Base-by-base conservation (phyloP, 2,113 vertebrate genomes). In the Vombatus ursinus region DNA sequence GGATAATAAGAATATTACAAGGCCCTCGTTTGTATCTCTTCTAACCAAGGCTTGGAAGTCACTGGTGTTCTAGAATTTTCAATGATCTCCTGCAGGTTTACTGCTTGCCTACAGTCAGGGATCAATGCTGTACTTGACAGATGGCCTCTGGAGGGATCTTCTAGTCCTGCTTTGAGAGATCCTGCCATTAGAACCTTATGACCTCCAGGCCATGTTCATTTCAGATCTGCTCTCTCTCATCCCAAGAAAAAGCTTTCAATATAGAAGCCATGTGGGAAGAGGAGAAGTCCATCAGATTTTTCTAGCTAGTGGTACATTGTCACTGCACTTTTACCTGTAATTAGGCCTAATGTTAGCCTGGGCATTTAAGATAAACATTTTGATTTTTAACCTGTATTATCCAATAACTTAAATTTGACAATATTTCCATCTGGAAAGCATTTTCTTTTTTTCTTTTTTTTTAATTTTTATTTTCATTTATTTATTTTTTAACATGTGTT, bases 1-100 rank as follows among this genome's bases (percentile, higher is more conserved):
- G 68, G 37, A 84, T 84, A 6, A 22, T 19, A 22, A 84, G 44
- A 44, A 19, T 84, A 44, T 84, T 44, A 19, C 68, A 22, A 22
- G 26, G 19, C 19, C 61, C 19, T 84, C 1, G 1, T 44, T 84
- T 84, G 37, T n/a, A 22, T n/a, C 57, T 68, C 31, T 3, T 68
- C 31, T 19, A 9, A 10, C 37, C 1, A 0, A 2, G 47, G 24
- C 25, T 25, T 22, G 22, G 7, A 23, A 0, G 8, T 84, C 89
- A 11, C 19, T 12, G 31, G 52, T 37, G 0, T 23, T n/a, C 24
- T 2, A 0, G 3, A 24, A 0, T n/a, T 0, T 1, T 3, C 7
- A 0, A 0, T 0, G 31, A 3, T 57, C 14, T 28, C 24, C 53
- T 84, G 3, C 31, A 92, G 19, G 26, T 92, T 50, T 49, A 8